Evolutionary conservation across 2,797 vertebrate species (phyloP).

Genomic region (Microctenopoma lineatum): DNA sequence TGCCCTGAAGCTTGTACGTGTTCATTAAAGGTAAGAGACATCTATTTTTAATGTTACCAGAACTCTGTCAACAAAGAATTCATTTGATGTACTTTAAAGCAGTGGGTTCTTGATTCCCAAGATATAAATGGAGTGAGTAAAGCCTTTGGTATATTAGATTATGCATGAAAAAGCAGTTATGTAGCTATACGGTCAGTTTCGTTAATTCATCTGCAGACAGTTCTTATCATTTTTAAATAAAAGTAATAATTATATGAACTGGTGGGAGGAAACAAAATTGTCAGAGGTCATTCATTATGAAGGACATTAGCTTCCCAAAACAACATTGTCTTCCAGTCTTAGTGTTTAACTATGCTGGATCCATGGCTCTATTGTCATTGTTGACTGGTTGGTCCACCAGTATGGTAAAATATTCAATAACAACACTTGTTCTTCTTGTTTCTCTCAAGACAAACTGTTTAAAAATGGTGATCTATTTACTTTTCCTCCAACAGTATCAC

Average conservation of each 20-base stretch:
- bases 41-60: conserved; percentile 74
- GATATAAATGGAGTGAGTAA: conserved; percentile 37
- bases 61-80: conserved; percentile 60
- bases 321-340: neutral
- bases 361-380: no score
- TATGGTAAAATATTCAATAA: no score
- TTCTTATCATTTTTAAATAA: conserved; percentile 10
- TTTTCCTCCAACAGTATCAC: no score
- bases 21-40: conserved; percentile 73
- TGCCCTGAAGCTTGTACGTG: conserved; percentile 58
- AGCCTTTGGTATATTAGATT: conserved; percentile 39
- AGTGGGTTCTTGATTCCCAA: conserved; percentile 38
- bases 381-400: no score
- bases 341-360: no score
- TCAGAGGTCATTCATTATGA: neutral
- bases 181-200: conserved; percentile 8
- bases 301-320: neutral
- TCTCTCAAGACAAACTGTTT: neutral
- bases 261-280: neutral
- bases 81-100: conserved; percentile 64
- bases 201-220: neutral
- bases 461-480: neutral
- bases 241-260: conserved; percentile 2
- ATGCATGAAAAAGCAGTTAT: conserved; percentile 15
- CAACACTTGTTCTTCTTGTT: neutral